Evolutionary conservation across 2,888 invertebrate genomes (phyloP), one percentile per base, ranked within the genome.

Genomic region (Platycheirus albimanus): DNA sequence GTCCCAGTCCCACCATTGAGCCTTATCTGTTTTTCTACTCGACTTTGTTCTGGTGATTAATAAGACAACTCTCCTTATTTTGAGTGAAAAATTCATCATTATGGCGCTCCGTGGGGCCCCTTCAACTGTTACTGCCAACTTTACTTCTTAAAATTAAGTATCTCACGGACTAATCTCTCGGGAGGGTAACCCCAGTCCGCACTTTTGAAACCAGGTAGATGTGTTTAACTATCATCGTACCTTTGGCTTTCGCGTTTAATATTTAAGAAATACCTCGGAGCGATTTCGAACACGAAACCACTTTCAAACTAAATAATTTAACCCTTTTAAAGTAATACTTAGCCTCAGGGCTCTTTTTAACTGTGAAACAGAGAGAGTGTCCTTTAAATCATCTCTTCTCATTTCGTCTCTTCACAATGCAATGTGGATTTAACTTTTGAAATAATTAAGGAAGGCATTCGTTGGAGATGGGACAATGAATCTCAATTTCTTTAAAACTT

Each of bases 381-480:
- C n/a, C 33, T 17, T 20, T 10, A n/a, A n/a, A n/a, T n/a, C n/a
- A n/a, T n/a, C n/a, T n/a, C n/a, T n/a, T n/a, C n/a, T n/a, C n/a
- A n/a, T 1, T 11, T 13, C 43, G 13, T 15, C 33, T 17, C 52
- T n/a, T n/a, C n/a, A n/a, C n/a, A 56, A 41, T 58, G 13, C 19
- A 56, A 24, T 24, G 28, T 41, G 13, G 36, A 36, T 56, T 38
- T 19, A 45, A 17, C 17, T 19, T 61, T 45, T 33, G 5, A 43
- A 30, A 61, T 45, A 61, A 61, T 45, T 61, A 45, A 61, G 11
- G 30, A 41, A 58, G 41, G 24, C 58, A 24, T 8, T 41, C 24
- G 28, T 13, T 13, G 19, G n/a, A n/a, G n/a, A 38, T 54, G 58
- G 28, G 11, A 43, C 11, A 43, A 7, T 61, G 43, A 61, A 38